Percentiles rank a stretch among this genome's conserved stretches.
These are phyloP conservation scores for Hydrozoanthus gracilis DNA, from an alignment of 92 coral and sea anemone genomes.

Conservation along the genomic window DNA sequence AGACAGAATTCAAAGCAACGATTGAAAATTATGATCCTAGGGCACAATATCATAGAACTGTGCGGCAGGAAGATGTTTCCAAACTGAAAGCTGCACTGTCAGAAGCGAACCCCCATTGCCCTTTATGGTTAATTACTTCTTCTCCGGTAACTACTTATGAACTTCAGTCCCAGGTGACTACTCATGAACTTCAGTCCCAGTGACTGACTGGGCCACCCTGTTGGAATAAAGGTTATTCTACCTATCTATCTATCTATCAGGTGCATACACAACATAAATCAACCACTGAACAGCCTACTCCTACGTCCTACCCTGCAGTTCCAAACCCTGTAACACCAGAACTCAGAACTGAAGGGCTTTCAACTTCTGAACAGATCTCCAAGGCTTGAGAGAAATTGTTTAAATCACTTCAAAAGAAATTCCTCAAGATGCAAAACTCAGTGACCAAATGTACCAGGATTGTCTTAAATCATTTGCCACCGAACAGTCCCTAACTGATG, in stretches of 20 bases:
- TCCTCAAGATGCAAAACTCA: constrained; percentile 4
- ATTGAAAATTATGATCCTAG: constrained; percentile 1
- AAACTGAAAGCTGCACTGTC: constrained; percentile 19
- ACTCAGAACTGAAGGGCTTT: not conserved
- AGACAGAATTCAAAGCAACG: not conserved
- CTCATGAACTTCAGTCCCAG: constrained; percentile 2
- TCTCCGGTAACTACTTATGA: not conserved
- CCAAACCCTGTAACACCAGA: not conserved
- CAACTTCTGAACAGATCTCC: constrained; percentile 30
- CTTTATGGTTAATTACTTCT: constrained; percentile 6
- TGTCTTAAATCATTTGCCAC: constrained; percentile 12
- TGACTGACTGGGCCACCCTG: not conserved
- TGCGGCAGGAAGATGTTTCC: constrained; percentile 31
- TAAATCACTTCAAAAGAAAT: not conserved
- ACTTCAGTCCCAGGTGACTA: not conserved
- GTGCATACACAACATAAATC: constrained; percentile 10
- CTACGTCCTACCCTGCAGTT: not conserved
- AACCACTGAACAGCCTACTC: constrained; percentile 11
- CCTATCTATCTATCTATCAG: not conserved
- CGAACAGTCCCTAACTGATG: constrained; percentile 30
- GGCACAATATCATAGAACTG: constrained; percentile 8
- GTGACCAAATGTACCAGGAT: constrained; percentile 18
- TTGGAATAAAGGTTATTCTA: too few species aligned
- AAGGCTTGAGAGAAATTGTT: constrained; percentile 5
- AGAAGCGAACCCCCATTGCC: constrained; percentile 24